Evolutionary conservation across 2,113 vertebrate species (phyloP), one percentile per base, ranked within the genome.

Genomic region (Melanerpes aurifrons): DNA sequence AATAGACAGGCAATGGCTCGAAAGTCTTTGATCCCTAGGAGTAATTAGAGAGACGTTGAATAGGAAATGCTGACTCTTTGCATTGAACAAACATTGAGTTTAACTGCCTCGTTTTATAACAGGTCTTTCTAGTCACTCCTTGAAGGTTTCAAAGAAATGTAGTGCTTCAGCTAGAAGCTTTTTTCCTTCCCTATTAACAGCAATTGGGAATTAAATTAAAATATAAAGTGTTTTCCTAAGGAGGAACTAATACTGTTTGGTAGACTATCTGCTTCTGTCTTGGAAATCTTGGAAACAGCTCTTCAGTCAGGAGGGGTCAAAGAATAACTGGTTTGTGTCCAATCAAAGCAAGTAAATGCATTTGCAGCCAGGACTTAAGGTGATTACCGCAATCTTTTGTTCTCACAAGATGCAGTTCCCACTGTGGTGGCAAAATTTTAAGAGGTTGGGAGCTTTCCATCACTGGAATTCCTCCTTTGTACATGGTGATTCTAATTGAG

Each of bases 61-160:
- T 86, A 59, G 56, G 85, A 97, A 97, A 91, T 86, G 89, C 93
- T 94, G 89, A 89, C 67, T 53, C 89, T 89, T 80, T 79, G 62
- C 75, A 54, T 81, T 93, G 82, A 91, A 58, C 77, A 91, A 92
- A 93, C 92, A 92, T 50, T 86, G 83, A 84, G 63, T 89, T 93
- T 86, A 93, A 93, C 91, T 72, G 32, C 90, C 89, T 91, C 45
- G 6, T 69, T 94, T 95, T 93, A 89, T 82, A 94, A 73, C 66
- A 24, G 16, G 35, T 86, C 63, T 94, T 94, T 87, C 93, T 78
- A 89, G 75, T 87, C 64, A 43, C 80, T 94, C 54, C 81, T 94
- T 71, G 67, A 82, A 84, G 21, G n/a, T 83, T 92, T 89, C 91
- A 84, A 89, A 90, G 84, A 68, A 76, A 54, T 57, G 67, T 57